Evolutionary conservation across 2,113 vertebrate species (phyloP), one percentile per base, ranked within the genome.

Genomic region (Phodopus roborovskii): DNA sequence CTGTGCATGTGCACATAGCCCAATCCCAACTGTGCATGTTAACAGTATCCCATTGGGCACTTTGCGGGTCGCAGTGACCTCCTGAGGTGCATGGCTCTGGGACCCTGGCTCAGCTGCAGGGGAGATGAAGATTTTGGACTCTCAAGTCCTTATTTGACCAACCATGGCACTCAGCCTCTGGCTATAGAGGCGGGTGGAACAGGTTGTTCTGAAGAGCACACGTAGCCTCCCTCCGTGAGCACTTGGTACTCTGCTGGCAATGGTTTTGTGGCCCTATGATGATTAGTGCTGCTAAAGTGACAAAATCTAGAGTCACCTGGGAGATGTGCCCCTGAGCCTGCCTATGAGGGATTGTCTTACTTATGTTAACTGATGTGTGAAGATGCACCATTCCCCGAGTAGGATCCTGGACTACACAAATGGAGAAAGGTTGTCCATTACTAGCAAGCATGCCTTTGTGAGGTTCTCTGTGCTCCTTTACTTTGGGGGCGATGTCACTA

Each of bases 21-120:
- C 36, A 12, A 10, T 20, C 10, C 71, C 36, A 17, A 16, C 53
- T 10, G 79, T 12, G 64, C 73, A 48, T 26, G 7, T 8, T n/a
- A 24, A 24, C 53, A 13, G 26, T 3, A 53, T 5, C 7, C 36
- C 24, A 0, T 20, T 0, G 8, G 53, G 74, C 33, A 19, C 39
- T 33, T 7, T 0, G 0, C 4, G 36, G 42, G 56, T 36, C 30
- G 6, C 12, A 10, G 3, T 1, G n/a, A n/a, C n/a, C n/a, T n/a
- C n/a, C n/a, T n/a, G n/a, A n/a, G n/a, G n/a, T n/a, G n/a, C n/a
- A n/a, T n/a, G n/a, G n/a, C n/a, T n/a, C n/a, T n/a, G n/a, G n/a
- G n/a, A n/a, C n/a, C n/a, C n/a, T n/a, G 13, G 58, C 58, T 42
- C 81, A 42, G 58, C 0, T 3, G 64, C 42, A 83, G 87, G 75